Evolutionary conservation across 2,113 vertebrate genomes (phyloP).

Genomic region (Thalassarche chlororhynchos): DNA sequence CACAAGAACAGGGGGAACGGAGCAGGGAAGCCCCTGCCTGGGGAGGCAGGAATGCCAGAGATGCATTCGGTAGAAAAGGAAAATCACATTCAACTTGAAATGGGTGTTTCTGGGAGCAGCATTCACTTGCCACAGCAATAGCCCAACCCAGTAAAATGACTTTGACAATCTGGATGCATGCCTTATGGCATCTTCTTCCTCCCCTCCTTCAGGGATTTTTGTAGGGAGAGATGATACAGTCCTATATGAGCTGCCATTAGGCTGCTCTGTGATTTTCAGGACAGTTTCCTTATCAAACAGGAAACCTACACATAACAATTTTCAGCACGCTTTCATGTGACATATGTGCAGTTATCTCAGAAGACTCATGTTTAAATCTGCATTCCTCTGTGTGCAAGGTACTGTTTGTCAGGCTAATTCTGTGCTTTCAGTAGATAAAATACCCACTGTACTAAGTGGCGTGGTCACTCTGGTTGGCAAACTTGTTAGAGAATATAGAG

Average conservation of each 20-base stretch:
- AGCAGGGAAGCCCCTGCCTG: not conserved
- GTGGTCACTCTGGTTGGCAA: not conserved
- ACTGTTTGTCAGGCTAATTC: not conserved
- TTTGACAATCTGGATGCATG: not conserved
- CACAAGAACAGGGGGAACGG: not conserved
- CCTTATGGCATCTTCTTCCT: not conserved
- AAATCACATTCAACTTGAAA: not conserved
- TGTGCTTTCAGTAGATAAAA: not conserved
- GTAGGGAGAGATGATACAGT: not conserved
- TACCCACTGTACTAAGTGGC: not conserved
- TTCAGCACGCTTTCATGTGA: not conserved
- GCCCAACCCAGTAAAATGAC: not conserved
- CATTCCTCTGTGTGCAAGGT: not conserved
- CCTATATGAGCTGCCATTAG: not conserved
- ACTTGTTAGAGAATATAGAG: not conserved
- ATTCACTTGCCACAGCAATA: not conserved
- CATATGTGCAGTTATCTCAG: not conserved
- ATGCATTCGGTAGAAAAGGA: not conserved
- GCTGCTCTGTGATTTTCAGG: not conserved
- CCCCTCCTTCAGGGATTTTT: not conserved
- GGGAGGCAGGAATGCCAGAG: not conserved
- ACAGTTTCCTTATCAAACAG: not conserved
- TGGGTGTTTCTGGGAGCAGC: not conserved
- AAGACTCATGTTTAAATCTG: not conserved
- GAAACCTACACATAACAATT: not conserved